phyloP scores from a whole-genome alignment of 2,888 invertebrate species.

The Ichneumoninae sp. region DNA sequence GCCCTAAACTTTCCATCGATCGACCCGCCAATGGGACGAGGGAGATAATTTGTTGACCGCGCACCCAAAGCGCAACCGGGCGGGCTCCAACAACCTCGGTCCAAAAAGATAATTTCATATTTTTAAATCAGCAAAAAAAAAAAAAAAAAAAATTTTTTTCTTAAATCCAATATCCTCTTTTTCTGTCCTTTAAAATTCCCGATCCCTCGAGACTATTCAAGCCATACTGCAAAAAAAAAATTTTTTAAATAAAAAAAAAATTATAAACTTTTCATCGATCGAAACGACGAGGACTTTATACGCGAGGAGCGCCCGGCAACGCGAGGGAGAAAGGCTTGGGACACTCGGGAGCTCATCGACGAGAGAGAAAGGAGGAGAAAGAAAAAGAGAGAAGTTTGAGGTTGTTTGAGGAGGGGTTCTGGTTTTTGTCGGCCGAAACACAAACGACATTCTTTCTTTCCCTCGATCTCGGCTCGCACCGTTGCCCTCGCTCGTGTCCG shows the following conservation, averaged over 20 bases:
- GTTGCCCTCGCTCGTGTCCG: conserved; percentile 52
- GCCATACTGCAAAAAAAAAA: too few species aligned
- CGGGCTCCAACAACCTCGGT: neutral
- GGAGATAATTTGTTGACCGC: conserved; percentile 2
- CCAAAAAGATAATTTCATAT: neutral
- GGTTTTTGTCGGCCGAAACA: conserved; percentile 73
- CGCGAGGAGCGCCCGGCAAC: conserved; percentile 48
- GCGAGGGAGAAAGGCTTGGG: conserved; percentile 28
- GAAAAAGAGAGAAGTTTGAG: conserved; percentile 1
- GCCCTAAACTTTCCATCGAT: too few species aligned
- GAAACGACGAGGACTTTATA: neutral
- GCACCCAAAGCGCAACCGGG: neutral
- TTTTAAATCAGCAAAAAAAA: neutral
- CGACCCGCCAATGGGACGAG: neutral
- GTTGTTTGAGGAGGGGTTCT: conserved; percentile 59
- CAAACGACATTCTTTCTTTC: conserved; percentile 76
- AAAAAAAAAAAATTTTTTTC: neutral
- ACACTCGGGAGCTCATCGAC: conserved; percentile 24
- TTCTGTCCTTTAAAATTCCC: too few species aligned
- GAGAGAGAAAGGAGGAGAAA: conserved; percentile 1
- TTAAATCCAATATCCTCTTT: too few species aligned
- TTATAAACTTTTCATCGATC: neutral
- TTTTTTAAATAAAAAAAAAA: too few species aligned
- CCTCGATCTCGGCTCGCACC: conserved; percentile 65
- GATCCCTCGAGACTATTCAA: too few species aligned